Conservation (phyloP, 2,888 invertebrate genomes). For the Pachliopta kotzebuea region DNA sequence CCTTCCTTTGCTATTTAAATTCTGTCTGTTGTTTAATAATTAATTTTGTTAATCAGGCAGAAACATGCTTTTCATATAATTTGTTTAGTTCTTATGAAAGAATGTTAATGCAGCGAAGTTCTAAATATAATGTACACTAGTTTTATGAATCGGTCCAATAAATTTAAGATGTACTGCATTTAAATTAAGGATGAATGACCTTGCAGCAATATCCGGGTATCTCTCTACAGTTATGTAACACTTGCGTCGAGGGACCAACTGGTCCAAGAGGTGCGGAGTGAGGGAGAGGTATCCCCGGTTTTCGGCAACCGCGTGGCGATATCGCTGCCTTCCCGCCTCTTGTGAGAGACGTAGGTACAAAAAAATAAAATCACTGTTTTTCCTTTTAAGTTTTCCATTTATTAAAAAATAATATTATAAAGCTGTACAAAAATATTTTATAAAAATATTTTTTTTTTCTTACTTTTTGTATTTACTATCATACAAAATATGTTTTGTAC, state of each 20-base stretch:
- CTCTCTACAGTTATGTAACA: slow-evolving; percentile 55
- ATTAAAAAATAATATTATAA: neutral
- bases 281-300: slow-evolving; percentile 26
- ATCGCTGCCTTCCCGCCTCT: slow-evolving; percentile 11
- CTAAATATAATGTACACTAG: neutral
- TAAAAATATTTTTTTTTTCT: neutral
- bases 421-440: neutral
- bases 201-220: slow-evolving; percentile 69
- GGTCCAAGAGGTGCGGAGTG: slow-evolving; percentile 34
- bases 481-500: too few relatives aligned
- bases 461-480: neutral
- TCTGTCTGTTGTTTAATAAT: neutral
- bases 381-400: neutral
- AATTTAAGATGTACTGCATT: neutral
- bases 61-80: neutral
- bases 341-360: slow-evolving; percentile 3
- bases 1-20: neutral
- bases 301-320: slow-evolving; percentile 18
- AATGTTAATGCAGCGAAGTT: slow-evolving; percentile 2
- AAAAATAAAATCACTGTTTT: slow-evolving; percentile 4
- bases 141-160: neutral
- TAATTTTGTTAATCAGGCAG: neutral
- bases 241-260: slow-evolving; percentile 44
- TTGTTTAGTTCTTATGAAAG: neutral
- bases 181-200: slow-evolving; percentile 50